A percentile compares a stretch with the other conserved stretches of the same genome.
These are phyloP conservation scores for Acinonyx jubatus DNA, from an alignment of 2,113 vertebrate species.

Conservation along the genomic window DNA sequence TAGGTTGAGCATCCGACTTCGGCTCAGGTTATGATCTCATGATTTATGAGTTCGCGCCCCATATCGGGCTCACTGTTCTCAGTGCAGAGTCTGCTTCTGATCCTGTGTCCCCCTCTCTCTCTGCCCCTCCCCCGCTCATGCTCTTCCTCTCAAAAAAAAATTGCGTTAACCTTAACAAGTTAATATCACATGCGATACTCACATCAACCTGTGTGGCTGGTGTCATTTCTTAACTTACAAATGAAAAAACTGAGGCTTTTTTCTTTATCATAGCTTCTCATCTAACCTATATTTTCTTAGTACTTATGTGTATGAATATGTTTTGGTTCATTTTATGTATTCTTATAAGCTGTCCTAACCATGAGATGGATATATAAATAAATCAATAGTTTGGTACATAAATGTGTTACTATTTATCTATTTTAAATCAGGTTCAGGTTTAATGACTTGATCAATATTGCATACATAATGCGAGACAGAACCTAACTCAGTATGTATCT, in stretches of 20 bases:
- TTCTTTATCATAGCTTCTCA: neutral
- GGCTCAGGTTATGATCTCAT: too few relatives aligned
- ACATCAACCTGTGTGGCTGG: neutral
- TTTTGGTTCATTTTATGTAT: neutral
- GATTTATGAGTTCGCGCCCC: too few relatives aligned
- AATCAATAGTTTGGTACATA: neutral
- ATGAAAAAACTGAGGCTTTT: neutral
- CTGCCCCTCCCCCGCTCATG: too few relatives aligned
- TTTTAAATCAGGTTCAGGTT: neutral
- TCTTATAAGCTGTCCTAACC: neutral
- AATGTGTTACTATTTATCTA: neutral
- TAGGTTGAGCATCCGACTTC: too few relatives aligned
- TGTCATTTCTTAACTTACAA: neutral
- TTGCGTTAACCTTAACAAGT: neutral
- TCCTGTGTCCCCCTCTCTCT: too few relatives aligned
- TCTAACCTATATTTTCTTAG: neutral
- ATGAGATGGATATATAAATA: neutral
- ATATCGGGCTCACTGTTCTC: too few relatives aligned
- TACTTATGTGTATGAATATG: neutral
- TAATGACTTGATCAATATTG: slow-evolving; percentile 1
- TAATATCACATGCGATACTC: neutral
- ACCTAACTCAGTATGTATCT: neutral
- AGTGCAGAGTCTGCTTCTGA: too few relatives aligned
- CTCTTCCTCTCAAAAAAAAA: too few relatives aligned
- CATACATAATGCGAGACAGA: neutral